Percentiles rank a stretch among this genome's conserved stretches.
These are phyloP conservation scores for Gorsachius goisagi DNA, from an alignment of 2,113 vertebrate genomes.

Conservation along the genomic window DNA sequence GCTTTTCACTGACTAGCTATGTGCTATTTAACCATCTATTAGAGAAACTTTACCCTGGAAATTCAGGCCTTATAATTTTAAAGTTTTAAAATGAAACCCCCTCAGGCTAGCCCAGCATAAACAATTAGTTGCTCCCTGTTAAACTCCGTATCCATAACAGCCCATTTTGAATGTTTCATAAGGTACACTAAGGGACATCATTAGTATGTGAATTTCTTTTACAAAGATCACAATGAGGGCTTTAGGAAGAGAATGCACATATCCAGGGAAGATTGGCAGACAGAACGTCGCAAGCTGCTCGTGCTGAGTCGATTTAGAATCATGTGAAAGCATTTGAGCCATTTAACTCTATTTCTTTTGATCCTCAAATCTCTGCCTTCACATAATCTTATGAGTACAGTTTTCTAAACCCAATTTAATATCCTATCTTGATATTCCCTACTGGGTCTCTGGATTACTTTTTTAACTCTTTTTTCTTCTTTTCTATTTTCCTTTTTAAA, in stretches of 20 bases:
- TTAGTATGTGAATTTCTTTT: conserved; percentile 69
- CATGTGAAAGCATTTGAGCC: conserved; percentile 50
- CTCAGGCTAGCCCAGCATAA: conserved; percentile 66
- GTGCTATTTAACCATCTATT: conserved; percentile 41
- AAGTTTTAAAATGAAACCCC: conserved; percentile 65
- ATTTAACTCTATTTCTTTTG: conserved; percentile 61
- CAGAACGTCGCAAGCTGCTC: conserved; percentile 22
- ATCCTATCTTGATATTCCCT: conserved; percentile 49
- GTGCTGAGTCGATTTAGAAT: conserved; percentile 57
- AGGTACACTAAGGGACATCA: conserved; percentile 64
- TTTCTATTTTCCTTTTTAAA: conserved; percentile 14
- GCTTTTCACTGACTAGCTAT: conserved; percentile 32
- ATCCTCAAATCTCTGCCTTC: conserved; percentile 61
- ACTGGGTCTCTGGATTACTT: conserved; percentile 21
- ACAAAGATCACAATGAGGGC: conserved; percentile 53
- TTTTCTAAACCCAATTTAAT: conserved; percentile 55
- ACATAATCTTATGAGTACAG: conserved; percentile 46
- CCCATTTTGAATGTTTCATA: conserved; percentile 60
- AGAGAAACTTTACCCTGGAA: conserved; percentile 47
- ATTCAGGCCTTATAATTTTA: conserved; percentile 55
- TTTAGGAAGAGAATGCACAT: conserved; percentile 45
- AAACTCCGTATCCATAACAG: conserved; percentile 56
- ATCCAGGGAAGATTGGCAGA: conserved; percentile 57
- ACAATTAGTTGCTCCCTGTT: conserved; percentile 69
- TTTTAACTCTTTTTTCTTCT: conserved; percentile 14